Evolutionary conservation across 2,113 vertebrate species (phyloP), one percentile per base, ranked within the genome.

Genomic region (Hiodon tergisus): DNA sequence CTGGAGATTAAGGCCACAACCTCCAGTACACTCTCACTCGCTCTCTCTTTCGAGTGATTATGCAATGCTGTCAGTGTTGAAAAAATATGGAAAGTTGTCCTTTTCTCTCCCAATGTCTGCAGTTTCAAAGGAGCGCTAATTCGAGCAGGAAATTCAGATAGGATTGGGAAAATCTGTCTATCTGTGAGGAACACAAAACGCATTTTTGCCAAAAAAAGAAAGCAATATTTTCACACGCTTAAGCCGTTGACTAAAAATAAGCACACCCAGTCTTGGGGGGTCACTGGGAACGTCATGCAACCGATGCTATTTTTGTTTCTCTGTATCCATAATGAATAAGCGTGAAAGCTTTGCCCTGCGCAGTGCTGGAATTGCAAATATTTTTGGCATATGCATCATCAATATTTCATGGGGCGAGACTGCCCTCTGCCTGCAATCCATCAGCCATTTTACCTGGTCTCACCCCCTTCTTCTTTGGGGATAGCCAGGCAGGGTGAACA

Each of bases 401-500:
- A 5, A 16, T 17, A 63, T 54, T 54, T 69, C 17, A 16, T 3
- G 50, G 54, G 61, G 16, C 31, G 61, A 17, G 5, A 65, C 62
- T 5, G 10, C 16, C 16, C 62, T 65, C 17, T 46, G 0, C 17
- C 17, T 65, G 16, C 5, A 10, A 6, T 46, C 17, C 62, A 31
- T 46, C 63, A 47, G 3, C 48, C 63, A 48, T 66, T 66, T 48
- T 66, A 46, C 31, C 13, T 48, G 4, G 46, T 13, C 17, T 14
- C 62, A 17, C 17, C 17, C 62, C 17, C 16, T 14, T 17, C 61
- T 17, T 16, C 71, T 3, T 58, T 48, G 14, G 6, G 13, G 66
- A 60, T 60, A 71, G 71, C 6, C 52, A 46, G 14, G 2, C 83
- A 81, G 65, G 86, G 87, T 84, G 83, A 82, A 79, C 82, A 82